Conservation (phyloP, 2,888 invertebrate genomes). For the Cenopis cana region DNA sequence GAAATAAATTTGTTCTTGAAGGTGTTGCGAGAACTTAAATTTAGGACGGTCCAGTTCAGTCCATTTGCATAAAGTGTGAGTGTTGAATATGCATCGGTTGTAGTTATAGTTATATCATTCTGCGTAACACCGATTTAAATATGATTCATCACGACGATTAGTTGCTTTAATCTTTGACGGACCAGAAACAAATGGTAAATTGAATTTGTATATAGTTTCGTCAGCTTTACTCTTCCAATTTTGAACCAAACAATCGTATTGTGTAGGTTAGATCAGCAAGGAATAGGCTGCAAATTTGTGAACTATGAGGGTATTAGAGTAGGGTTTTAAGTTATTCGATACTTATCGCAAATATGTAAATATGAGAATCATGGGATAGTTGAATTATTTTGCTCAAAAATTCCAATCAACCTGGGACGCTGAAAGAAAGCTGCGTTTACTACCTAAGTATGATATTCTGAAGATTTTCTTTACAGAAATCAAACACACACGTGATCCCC, state of each 20-base stretch:
- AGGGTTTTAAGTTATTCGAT: too few species aligned
- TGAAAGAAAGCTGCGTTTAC: neutral
- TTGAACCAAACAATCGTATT: too few species aligned
- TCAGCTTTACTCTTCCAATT: neutral
- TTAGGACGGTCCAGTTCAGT: neutral
- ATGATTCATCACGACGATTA: constrained; percentile 27
- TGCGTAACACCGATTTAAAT: constrained; percentile 27
- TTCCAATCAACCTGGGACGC: too few species aligned
- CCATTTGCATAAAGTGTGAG: neutral
- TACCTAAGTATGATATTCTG: neutral
- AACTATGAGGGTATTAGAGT: too few species aligned
- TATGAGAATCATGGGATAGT: too few species aligned
- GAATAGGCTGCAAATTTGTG: too few species aligned
- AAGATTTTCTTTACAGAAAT: constrained; percentile 5
- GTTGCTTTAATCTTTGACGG: constrained; percentile 1
- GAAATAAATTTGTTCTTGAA: neutral
- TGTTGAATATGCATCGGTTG: constrained; percentile 31
- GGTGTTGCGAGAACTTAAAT: constrained; percentile 1
- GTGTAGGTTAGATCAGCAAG: too few species aligned
- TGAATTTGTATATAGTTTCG: constrained; percentile 6
- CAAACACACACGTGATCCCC: constrained; percentile 2
- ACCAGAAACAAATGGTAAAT: constrained; percentile 18
- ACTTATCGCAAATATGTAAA: too few species aligned
- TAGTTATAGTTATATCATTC: constrained; percentile 38
- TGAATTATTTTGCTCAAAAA: too few species aligned